Percentiles rank a stretch among this genome's conserved stretches.
Conservation (phyloP, 2,888 invertebrate species). For the Scaptomyza caliginosa region DNA sequence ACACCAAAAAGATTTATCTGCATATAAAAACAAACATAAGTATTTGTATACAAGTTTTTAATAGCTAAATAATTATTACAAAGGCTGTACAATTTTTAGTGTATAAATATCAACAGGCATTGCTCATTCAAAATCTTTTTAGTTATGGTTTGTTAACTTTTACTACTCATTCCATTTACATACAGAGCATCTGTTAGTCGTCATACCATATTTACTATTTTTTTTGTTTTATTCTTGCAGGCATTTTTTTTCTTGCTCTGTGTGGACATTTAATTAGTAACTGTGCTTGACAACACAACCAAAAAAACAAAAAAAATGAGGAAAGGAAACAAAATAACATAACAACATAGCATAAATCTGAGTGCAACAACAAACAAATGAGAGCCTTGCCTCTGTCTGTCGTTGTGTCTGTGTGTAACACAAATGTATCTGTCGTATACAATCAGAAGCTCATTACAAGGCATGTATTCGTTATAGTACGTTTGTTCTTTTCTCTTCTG, state of each 20-base stretch:
- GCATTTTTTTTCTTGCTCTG: constrained; percentile 5
- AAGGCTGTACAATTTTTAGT: too few species aligned
- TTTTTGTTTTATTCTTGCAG: background rate
- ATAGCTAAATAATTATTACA: too few species aligned
- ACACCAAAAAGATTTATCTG: too few species aligned
- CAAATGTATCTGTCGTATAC: constrained; percentile 72
- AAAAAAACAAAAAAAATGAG: constrained; percentile 12
- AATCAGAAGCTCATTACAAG: constrained; percentile 73
- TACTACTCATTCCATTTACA: background rate
- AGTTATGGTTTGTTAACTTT: too few species aligned
- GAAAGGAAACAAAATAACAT: constrained; percentile 12
- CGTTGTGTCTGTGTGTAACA: constrained; percentile 24
- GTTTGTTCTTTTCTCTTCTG: constrained; percentile 1
- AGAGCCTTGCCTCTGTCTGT: constrained; percentile 6
- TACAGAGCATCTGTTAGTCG: constrained; percentile 7
- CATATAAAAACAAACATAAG: too few species aligned
- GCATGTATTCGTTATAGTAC: too few species aligned
- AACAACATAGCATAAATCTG: constrained; percentile 74
- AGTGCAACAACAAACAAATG: constrained; percentile 39
- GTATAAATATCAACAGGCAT: too few species aligned
- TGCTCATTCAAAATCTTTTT: too few species aligned
- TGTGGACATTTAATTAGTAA: constrained; percentile 54
- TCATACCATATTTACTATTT: background rate
- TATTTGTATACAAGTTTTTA: too few species aligned
- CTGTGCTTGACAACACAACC: constrained; percentile 45